These are phyloP conservation scores for Pseudomyrmex sp. DNA, from an alignment of 1,140 invertebrate genomes.

Conservation along the genomic window DNA sequence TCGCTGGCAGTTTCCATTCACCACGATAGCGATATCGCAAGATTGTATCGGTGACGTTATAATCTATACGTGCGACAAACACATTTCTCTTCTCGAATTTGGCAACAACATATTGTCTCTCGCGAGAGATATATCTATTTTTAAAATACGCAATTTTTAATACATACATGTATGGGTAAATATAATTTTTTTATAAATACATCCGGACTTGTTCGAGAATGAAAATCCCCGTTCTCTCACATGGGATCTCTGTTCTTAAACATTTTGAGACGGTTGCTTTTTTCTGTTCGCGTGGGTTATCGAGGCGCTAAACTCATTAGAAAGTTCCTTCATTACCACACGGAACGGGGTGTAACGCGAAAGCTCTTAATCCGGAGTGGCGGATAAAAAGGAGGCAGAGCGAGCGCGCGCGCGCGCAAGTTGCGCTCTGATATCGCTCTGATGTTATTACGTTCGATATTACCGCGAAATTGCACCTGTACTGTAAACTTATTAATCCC, in stretches of 20 bases:
- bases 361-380: slow-evolving; percentile 52
- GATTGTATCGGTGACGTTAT: slow-evolving; percentile 37
- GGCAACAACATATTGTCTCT: too few species aligned
- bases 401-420: slow-evolving; percentile 23
- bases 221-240: not conserved
- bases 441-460: slow-evolving; percentile 58
- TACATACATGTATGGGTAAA: not conserved
- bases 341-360: slow-evolving; percentile 21
- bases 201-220: not conserved
- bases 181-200: not conserved
- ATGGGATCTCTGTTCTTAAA: slow-evolving; percentile 3
- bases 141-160: too few species aligned
- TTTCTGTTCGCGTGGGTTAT: not conserved
- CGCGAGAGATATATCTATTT: too few species aligned
- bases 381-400: slow-evolving; percentile 28
- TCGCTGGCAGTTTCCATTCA: slow-evolving; percentile 25
- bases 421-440: slow-evolving; percentile 36
- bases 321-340: slow-evolving; percentile 52
- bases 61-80: slow-evolving; percentile 19
- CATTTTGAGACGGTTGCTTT: slow-evolving; percentile 37
- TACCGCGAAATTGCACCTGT: slow-evolving; percentile 47
- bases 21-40: slow-evolving; percentile 18
- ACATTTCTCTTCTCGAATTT: not conserved
- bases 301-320: slow-evolving; percentile 52
- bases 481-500: slow-evolving; percentile 60